These are phyloP conservation scores for Pomacea maculata DNA, from an alignment of 1,140 invertebrate genomes.

Conservation along the genomic window DNA sequence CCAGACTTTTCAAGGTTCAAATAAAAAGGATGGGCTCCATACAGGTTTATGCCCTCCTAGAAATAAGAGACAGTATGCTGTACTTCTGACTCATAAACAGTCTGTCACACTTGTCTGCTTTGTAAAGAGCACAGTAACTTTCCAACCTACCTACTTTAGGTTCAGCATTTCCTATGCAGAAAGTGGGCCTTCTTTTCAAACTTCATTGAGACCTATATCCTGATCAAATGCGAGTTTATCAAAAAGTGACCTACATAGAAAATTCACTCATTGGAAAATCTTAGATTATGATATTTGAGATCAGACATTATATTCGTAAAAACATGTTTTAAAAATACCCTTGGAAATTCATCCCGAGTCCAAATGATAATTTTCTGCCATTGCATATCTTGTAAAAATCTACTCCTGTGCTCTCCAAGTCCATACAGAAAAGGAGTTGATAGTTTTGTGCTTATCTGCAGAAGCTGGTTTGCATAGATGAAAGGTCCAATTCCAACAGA, in stretches of 20 bases:
- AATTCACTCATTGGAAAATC: too few species aligned
- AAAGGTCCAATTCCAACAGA: constrained; percentile 64
- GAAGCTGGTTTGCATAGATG: constrained; percentile 62
- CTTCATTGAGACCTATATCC: too few species aligned
- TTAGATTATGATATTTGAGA: too few species aligned
- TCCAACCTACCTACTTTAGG: too few species aligned
- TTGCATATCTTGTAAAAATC: constrained; percentile 33
- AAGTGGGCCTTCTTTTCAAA: too few species aligned
- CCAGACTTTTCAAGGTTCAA: constrained; percentile 65
- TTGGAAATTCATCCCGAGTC: constrained; percentile 47
- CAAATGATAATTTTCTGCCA: constrained; percentile 54
- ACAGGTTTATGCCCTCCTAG: constrained; percentile 62
- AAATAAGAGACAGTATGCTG: neutral
- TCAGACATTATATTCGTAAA: too few species aligned
- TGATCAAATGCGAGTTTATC: too few species aligned
- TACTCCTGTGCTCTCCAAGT: constrained; percentile 63
- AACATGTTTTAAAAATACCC: constrained; percentile 22
- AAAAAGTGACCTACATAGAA: too few species aligned
- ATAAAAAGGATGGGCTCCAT: constrained; percentile 72
- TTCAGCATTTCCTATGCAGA: too few species aligned
- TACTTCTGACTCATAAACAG: too few species aligned
- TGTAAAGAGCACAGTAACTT: too few species aligned
- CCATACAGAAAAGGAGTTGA: constrained; percentile 61
- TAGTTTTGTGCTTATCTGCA: constrained; percentile 61
- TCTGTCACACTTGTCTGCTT: too few species aligned